Conservation (phyloP, 2,113 vertebrate species). For the Nematolebias whitei region DNA sequence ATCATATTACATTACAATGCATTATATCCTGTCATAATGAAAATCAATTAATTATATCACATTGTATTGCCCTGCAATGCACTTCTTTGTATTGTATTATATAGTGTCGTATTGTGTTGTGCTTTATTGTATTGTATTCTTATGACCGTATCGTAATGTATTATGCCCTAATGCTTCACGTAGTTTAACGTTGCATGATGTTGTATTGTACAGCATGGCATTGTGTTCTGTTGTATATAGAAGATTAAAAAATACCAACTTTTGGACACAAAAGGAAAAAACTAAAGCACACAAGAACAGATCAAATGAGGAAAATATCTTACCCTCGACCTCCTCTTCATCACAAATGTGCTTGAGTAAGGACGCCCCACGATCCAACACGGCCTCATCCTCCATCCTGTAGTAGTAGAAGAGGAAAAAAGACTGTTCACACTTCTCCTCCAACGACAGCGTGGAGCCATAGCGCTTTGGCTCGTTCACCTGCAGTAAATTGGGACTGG, state of each 20-base stretch:
- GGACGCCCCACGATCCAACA: conserved; percentile 96
- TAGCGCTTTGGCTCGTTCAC: conserved; percentile 86
- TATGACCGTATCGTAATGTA: no score
- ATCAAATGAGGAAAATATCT: conserved; percentile 52
- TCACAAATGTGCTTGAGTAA: conserved; percentile 95
- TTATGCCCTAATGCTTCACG: no score
- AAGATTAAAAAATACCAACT: no score
- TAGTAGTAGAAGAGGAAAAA: conserved; percentile 99
- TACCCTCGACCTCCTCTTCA: conserved; percentile 97
- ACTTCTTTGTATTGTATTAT: not conserved
- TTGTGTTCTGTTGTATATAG: no score
- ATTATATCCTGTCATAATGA: no score
- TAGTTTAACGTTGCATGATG: no score
- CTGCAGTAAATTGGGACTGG: conserved; percentile 83
- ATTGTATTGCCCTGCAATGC: no score
- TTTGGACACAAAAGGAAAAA: not conserved
- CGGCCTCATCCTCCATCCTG: conserved; percentile 99
- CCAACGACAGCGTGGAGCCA: conserved; percentile 84
- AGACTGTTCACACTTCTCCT: conserved; percentile 96
- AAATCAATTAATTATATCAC: no score
- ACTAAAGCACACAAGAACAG: not conserved
- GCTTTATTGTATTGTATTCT: no score
- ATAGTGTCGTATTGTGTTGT: not conserved
- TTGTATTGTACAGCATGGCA: no score
- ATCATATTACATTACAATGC: no score